Evolutionary conservation across 2,797 vertebrate species (phyloP).

Genomic region (Xerus rutilus): DNA sequence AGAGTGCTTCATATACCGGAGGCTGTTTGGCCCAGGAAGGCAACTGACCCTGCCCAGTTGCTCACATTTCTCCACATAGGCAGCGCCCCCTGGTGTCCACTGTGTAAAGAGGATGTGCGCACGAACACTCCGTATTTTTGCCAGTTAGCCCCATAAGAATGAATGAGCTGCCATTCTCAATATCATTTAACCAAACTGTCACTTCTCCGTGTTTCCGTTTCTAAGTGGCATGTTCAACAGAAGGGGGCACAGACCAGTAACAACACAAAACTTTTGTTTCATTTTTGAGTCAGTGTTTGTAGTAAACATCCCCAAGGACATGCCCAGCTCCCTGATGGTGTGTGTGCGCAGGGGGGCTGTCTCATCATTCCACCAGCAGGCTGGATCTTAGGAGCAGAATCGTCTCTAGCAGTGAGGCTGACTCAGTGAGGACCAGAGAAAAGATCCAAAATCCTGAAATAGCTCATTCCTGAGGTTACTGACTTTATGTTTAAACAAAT

Average conservation of each 20-base stretch:
- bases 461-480: neutral
- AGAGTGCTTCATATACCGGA: neutral
- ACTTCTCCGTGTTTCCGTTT: neutral
- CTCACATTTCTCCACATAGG: neutral
- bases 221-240: neutral
- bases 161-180: neutral
- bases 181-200: neutral
- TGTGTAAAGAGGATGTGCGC: neutral
- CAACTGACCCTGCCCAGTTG: neutral
- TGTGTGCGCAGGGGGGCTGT: neutral
- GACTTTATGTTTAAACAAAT: neutral
- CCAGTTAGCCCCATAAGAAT: neutral
- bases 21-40: neutral
- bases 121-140: neutral
- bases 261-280: neutral
- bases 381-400: neutral
- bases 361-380: neutral
- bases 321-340: neutral
- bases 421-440: neutral
- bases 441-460: neutral
- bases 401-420: no score
- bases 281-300: neutral
- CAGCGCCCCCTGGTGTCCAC: slow-evolving; percentile 43
- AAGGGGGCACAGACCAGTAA: neutral
- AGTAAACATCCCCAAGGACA: neutral